Evolutionary conservation across 2,113 vertebrate species (phyloP).

Genomic region (Junco hyemalis): DNA sequence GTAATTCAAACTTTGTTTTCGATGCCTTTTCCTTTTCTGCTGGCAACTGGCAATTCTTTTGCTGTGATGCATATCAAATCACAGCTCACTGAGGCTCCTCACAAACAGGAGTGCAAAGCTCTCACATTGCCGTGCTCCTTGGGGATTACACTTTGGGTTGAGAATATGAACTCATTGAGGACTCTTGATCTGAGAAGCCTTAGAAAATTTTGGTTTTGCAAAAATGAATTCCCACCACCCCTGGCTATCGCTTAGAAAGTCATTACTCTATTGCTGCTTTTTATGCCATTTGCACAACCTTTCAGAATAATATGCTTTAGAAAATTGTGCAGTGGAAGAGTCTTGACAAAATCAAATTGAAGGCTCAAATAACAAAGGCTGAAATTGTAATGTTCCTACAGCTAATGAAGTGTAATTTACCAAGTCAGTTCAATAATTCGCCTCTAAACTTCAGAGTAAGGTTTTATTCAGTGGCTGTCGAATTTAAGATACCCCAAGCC

Average conservation of each 20-base stretch:
- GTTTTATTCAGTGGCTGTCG: conserved; percentile 22
- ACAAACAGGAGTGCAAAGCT: not conserved
- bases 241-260: not conserved
- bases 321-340: not conserved
- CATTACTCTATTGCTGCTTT: not conserved
- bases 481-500: not conserved
- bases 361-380: conserved; percentile 17
- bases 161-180: not conserved
- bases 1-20: not conserved
- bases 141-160: not conserved
- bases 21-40: not conserved
- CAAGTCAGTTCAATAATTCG: conserved; percentile 19
- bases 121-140: fast-evolving
- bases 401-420: conserved; percentile 39
- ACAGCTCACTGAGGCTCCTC: not conserved
- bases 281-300: conserved; percentile 1
- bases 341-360: conserved; percentile 35
- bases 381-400: not conserved
- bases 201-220: not conserved
- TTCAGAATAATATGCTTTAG: conserved; percentile 14
- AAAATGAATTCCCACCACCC: not conserved
- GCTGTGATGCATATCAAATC: not conserved
- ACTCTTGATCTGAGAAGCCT: not conserved
- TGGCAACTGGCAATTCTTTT: not conserved
- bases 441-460: conserved; percentile 2